Percentiles rank a stretch among this genome's conserved stretches.
phyloP scores from a whole-genome alignment of 2,888 invertebrate genomes.

The Holacanthella duospinosa region DNA sequence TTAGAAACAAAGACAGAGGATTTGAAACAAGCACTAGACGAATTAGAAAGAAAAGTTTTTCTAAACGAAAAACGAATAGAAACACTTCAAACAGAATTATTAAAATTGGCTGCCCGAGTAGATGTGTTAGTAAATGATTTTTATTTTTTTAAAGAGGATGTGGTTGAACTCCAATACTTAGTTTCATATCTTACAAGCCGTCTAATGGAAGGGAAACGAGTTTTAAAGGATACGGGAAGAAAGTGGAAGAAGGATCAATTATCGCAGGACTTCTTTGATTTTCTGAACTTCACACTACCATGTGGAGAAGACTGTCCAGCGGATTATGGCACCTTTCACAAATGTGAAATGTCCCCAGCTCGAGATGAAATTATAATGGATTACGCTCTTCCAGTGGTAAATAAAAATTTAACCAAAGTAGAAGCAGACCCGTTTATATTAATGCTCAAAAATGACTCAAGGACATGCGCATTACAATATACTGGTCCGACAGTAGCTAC shows the following conservation, averaged over 20 bases:
- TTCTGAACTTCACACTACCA: neutral
- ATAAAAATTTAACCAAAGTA: neutral
- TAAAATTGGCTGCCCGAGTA: neutral
- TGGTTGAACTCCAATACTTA: conserved; percentile 7
- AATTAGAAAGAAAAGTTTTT: too few relatives aligned
- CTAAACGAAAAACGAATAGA: neutral
- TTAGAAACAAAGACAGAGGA: too few relatives aligned
- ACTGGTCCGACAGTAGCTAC: neutral
- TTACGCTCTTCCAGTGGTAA: neutral
- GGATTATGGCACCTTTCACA: neutral
- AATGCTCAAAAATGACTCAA: neutral
- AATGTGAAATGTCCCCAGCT: neutral
- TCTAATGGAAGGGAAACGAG: conserved; percentile 1
- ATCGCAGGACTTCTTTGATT: neutral
- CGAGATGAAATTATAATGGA: neutral
- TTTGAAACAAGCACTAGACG: neutral
- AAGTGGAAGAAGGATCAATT: neutral
- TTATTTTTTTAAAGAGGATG: neutral
- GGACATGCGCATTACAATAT: neutral
- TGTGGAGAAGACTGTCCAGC: neutral
- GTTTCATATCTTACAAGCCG: conserved; percentile 6
- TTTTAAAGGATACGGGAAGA: neutral
- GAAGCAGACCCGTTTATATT: neutral
- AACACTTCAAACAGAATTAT: neutral
- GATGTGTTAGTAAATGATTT: neutral